Base-by-base conservation (phyloP, 2,888 invertebrate species). In the Synanthedon vespiformis region DNA sequence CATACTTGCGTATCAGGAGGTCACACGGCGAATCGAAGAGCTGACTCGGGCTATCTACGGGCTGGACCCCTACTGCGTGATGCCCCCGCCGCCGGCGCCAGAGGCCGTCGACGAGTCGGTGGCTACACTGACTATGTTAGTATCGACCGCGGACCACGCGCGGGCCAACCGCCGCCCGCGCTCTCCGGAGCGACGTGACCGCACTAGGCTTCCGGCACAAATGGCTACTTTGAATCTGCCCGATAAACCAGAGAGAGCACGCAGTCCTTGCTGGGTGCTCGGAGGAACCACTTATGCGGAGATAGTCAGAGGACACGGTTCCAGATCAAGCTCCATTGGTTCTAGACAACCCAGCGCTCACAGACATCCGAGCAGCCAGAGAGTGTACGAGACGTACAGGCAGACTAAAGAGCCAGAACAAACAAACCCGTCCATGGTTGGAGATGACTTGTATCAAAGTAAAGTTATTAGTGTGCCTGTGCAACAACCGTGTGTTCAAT, bases 201-300 rank as follows among this genome's bases (percentile, higher is more conserved):
- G 72, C 55, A 58, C 64, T 56, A 55, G 56, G 54, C 54, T 58
- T 56, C 57, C 56, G 57, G 22, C 48, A 16, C 16, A 48, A 12
- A 48, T 18, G 22, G 18, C 48, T 12, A 54, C 54, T 51, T 50
- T 58, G 57, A 27, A 55, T 54, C 52, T 56, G 57, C 64, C 57
- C 54, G 61, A 55, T 54, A 57, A 53, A 55, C 60, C 59, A 55
- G 57, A 53, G 56, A 86, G 92, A 60, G 92, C 92, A 0, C 89
- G 89, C 48, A 92, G 92, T 72, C 93, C 93, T 13, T 90, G 92
- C 70, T 94, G 94, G 94, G 73, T 87, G 48, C 92, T 92, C 3
- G 93, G 93, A 40, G 91, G 91, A 22, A 90, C 93, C 50, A 91
- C 94, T 50, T 95, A 95, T 74, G 94, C 95, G 50, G 94, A 94